These are phyloP conservation scores for Drosophila tani DNA, from an alignment of 1,140 invertebrate species.

Conservation along the genomic window DNA sequence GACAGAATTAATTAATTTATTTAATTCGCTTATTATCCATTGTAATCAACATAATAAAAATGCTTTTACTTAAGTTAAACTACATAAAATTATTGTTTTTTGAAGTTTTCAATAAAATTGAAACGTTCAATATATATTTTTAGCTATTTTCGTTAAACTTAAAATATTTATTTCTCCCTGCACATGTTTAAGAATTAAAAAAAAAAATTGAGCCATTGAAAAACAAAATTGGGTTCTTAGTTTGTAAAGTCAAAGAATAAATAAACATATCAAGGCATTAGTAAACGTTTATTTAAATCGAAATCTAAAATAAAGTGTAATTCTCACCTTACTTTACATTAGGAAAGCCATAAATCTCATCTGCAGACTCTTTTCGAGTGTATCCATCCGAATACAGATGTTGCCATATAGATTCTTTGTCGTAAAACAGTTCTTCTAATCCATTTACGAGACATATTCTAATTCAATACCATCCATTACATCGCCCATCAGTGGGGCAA, in stretches of 20 bases:
- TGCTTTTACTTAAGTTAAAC: no score
- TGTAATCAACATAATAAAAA: no score
- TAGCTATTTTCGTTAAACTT: no score
- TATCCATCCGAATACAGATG: conserved; percentile 33
- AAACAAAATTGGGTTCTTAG: no score
- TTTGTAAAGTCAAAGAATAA: neutral
- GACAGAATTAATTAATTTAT: no score
- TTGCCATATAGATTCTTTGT: conserved; percentile 17
- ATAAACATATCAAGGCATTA: neutral
- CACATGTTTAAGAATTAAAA: no score
- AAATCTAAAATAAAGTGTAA: neutral
- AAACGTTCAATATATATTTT: no score
- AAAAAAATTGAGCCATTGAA: no score
- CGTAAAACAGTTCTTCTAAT: conserved; percentile 50
- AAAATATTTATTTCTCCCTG: no score
- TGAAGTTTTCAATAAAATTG: no score
- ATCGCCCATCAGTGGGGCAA: conserved; percentile 30
- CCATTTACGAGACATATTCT: conserved; percentile 66
- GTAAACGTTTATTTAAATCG: neutral
- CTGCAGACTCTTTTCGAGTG: conserved; percentile 5
- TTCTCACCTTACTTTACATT: neutral
- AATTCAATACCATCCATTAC: conserved; percentile 55
- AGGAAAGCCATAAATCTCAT: conserved; percentile 19
- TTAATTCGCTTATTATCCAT: no score
- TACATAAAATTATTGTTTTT: no score